A percentile compares a stretch with the other conserved stretches of the same genome.
Conservation (phyloP, 2,888 invertebrate genomes). For the Drosophila anceps region DNA sequence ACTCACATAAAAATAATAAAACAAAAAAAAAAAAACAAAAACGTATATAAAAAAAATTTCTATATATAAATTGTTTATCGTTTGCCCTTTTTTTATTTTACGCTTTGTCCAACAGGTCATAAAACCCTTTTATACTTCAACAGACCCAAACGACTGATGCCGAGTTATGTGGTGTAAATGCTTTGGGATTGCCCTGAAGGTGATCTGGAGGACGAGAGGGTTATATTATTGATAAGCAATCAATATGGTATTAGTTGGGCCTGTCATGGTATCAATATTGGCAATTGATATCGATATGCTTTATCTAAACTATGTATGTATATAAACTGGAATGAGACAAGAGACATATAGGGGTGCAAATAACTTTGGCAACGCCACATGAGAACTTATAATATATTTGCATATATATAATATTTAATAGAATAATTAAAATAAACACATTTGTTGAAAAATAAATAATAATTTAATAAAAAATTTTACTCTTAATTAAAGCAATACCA, state of each 20-base stretch:
- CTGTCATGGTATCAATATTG: constrained; percentile 72
- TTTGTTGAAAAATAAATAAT: too few relatives aligned
- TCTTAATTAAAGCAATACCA: too few relatives aligned
- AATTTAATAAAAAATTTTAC: too few relatives aligned
- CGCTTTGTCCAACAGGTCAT: constrained; percentile 72
- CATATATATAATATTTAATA: too few relatives aligned
- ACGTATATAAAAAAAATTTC: constrained; percentile 1
- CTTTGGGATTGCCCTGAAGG: constrained; percentile 30
- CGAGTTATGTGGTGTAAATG: constrained; percentile 78
- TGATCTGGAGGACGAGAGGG: constrained; percentile 31
- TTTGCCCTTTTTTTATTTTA: constrained; percentile 29
- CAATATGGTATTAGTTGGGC: constrained; percentile 77
- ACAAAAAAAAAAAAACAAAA: constrained; percentile 19
- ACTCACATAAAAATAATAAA: constrained; percentile 34
- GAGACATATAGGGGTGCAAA: neutral
- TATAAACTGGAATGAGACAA: neutral
- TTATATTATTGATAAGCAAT: constrained; percentile 69
- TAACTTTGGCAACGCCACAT: neutral
- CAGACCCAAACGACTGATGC: constrained; percentile 61
- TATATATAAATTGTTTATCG: constrained; percentile 33
- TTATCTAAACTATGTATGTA: constrained; percentile 14
- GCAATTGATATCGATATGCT: constrained; percentile 60
- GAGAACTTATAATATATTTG: neutral
- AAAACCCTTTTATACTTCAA: constrained; percentile 81
- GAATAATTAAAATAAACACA: too few relatives aligned